Base-by-base conservation (phyloP, 2,888 invertebrate species). In the Ormyrus labotus region DNA sequence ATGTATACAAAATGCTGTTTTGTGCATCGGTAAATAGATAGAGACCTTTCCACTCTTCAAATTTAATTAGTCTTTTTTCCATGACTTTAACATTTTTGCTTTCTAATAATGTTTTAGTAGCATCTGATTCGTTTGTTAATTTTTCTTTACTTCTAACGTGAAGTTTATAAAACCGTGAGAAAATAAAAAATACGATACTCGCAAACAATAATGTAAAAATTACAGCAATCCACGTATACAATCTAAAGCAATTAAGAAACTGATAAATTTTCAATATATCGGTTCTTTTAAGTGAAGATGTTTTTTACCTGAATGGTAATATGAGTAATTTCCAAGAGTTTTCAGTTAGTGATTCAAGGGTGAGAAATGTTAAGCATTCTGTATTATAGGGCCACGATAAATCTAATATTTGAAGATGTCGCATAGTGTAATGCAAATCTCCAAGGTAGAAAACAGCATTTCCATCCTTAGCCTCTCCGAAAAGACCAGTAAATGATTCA, bases 251-350 rank as follows among this genome's bases (percentile, higher is more conserved):
- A 58, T 19, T 51, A 4, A 10, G 51, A 51, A 61, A n/a, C 8
- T 69, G 5, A 50, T 51, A n/a, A 8, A 1, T 51, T 34, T 34
- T 2, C 3, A 4, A 4, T 34, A 34, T 7, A 53, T 2, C 6
- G 10, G 6, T 64, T 55, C 8, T n/a, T 60, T 19, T 13, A 2
- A 51, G 11, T 48, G 34, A 58, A 70, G 57, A 50, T 68, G 51
- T 64, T 70, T 87, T 91, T 90, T 91, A 95, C 96, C 93, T 94
- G 87, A 96, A 96, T 0, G 96, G 96, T 84, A 95, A 91, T 86
- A 96, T 94, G 7, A 97, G 91, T 0, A 96, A 95, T 89, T 95
- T 95, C 96, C 96, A 96, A 0, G 96, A 95, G 86, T 96, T 96
- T 87, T 96, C 96, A 1, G 93, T 94, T 19, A 95, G 91, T 0